Conservation (phyloP, 2,888 invertebrate genomes). For the Silvanus unidentatus region DNA sequence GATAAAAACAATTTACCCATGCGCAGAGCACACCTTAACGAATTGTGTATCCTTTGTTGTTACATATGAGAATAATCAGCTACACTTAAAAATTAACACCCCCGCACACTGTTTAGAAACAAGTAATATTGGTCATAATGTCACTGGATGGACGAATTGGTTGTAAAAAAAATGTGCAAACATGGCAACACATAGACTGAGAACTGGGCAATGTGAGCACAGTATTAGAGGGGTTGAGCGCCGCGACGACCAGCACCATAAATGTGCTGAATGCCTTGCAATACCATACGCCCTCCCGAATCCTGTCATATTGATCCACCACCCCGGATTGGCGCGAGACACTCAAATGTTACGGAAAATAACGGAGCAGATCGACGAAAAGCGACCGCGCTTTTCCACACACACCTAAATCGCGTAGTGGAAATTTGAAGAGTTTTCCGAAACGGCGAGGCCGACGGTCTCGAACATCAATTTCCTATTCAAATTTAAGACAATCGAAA, state of each 20-base stretch:
- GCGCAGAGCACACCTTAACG: slow-evolving; percentile 38
- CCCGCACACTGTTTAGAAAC: background rate
- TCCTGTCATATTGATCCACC: slow-evolving; percentile 43
- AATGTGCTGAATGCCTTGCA: slow-evolving; percentile 20
- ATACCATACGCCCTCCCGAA: slow-evolving; percentile 25
- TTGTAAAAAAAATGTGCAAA: too few relatives aligned
- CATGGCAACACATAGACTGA: too few relatives aligned
- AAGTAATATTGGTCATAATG: background rate
- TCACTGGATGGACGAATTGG: too few relatives aligned
- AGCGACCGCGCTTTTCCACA: too few relatives aligned
- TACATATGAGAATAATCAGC: slow-evolving; percentile 9
- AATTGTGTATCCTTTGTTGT: slow-evolving; percentile 30
- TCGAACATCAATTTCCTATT: too few relatives aligned
- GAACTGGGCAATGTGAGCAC: background rate
- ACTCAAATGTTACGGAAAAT: slow-evolving; percentile 26
- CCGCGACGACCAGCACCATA: slow-evolving; percentile 2
- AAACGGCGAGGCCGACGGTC: slow-evolving; percentile 12
- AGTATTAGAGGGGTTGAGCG: background rate
- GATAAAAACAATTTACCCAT: slow-evolving; percentile 28
- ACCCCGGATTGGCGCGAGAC: slow-evolving; percentile 42
- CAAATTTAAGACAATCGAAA: too few relatives aligned
- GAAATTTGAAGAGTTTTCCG: slow-evolving; percentile 13
- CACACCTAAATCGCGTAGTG: background rate
- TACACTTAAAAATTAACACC: background rate
- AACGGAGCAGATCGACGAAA: background rate